These are phyloP conservation scores for Astropecten irregularis DNA, from an alignment of 53 echinoderm and acorn worm species.

Conservation along the genomic window DNA sequence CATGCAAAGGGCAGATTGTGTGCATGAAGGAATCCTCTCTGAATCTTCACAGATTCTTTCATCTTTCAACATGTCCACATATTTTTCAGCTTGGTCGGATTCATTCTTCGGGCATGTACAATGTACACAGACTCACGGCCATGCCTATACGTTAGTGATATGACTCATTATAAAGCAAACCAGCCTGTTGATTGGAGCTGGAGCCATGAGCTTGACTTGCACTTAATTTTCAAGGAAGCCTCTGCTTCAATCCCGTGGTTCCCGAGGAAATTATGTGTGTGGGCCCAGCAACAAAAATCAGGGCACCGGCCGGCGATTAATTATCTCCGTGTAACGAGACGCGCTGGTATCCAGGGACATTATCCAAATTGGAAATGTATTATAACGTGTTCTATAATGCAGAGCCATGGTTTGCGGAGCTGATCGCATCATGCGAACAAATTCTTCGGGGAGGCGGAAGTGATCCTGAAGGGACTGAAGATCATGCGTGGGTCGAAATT, in stretches of 20 bases:
- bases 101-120: neutral
- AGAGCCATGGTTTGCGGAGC: too few species aligned
- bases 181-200: constrained; percentile 30
- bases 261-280: neutral
- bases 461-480: too few species aligned
- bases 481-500: too few species aligned
- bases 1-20: too few species aligned
- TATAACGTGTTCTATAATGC: too few species aligned
- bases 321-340: neutral
- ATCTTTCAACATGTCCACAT: neutral
- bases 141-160: neutral
- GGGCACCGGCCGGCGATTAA: neutral
- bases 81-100: neutral
- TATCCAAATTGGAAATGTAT: too few species aligned
- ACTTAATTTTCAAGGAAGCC: neutral
- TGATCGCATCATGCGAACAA: too few species aligned
- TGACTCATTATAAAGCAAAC: constrained; percentile 14
- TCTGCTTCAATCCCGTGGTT: neutral
- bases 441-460: too few species aligned
- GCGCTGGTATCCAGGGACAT: neutral
- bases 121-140: neutral
- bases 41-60: neutral
- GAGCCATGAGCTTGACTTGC: too few species aligned
- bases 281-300: neutral
- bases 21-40: too few species aligned